Evolutionary conservation across 2,113 vertebrate genomes (phyloP).

Genomic region (Sporophila hypoxantha): DNA sequence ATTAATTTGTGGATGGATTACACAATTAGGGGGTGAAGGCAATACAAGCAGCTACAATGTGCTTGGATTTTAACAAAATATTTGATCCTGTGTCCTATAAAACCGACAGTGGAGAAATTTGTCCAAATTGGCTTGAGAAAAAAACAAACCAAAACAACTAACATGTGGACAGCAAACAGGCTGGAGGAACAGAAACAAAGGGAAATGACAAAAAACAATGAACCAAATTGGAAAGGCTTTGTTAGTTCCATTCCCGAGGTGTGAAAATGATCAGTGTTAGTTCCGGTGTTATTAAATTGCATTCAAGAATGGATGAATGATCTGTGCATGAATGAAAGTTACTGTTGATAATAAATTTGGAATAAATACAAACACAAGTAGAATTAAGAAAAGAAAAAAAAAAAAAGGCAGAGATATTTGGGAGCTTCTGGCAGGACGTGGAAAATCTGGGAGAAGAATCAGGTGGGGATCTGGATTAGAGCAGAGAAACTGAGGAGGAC

Average conservation of each 20-base stretch:
- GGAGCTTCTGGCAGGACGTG: not conserved
- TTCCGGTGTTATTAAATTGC: not conserved
- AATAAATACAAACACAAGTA: not conserved
- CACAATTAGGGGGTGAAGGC: not conserved
- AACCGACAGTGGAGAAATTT: not conserved
- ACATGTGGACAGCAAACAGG: not conserved
- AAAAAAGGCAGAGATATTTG: not conserved
- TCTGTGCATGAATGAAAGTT: not conserved
- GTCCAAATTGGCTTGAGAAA: slow-evolving; percentile 8
- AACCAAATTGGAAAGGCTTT: not conserved
- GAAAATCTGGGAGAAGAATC: not conserved
- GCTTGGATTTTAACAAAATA: slow-evolving; percentile 6
- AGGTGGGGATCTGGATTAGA: not conserved
- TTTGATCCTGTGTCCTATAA: not conserved
- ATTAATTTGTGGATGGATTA: slow-evolving; percentile 15
- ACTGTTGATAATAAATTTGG: not conserved
- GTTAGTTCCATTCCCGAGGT: not conserved
- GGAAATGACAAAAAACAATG: not conserved
- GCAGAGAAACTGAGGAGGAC: not conserved
- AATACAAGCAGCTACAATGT: not conserved
- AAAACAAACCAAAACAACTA: not conserved
- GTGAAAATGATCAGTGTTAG: not conserved
- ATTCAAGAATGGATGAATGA: not conserved
- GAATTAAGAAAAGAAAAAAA: not conserved
- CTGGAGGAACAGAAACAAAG: not conserved